Evolutionary conservation across 2,113 vertebrate genomes (phyloP), one percentile per base, ranked within the genome.

Genomic region (Dolichotis patagonum): DNA sequence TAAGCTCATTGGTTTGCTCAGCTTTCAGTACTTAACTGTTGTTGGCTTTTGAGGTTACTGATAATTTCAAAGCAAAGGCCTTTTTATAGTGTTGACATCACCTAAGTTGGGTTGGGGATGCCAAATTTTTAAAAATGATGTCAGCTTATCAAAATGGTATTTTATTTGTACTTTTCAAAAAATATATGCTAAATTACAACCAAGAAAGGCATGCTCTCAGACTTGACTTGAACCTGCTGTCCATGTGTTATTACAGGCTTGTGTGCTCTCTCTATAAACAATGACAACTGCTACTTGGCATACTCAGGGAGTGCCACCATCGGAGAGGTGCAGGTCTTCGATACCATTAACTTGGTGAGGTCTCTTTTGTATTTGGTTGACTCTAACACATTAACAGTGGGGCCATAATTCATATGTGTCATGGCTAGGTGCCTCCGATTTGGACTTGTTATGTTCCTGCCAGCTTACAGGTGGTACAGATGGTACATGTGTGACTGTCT

Each of bases 241-340:
- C 73, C 28, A 49, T 28, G 17, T 32, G 73, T 93, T 10, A 85
- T 22, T 85, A 1, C 95, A 99, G 99, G 99, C 52, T 91, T 99
- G 90, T 99, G 99, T 80, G 98, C 99, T 0, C 98, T 99, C 75
- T 99, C 99, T 73, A 99, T 99, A 98, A 99, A 99, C 98, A 99
- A 99, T 30, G 99, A 99, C 94, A 99, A 99, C 96, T 99, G 99
- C 97, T 99, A 99, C 96, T 98, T 99, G 98, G 99, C 99, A 0
- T 99, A 99, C 82, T 99, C 99, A 11, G 99, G 99, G 89, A 99
- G 99, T 35, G 99, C 99, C 0, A 99, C 99, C 78, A 99, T 99
- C 96, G 99, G 99, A 95, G 99, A 99, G 97, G 99, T 99, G 43
- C 99, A 99, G 95, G 99, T 99, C 97, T 99, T 99, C 90, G 99